A percentile compares a stretch with the other conserved stretches of the same genome.
Evolutionary conservation across 2,888 invertebrate genomes (phyloP).

Genomic region (Ypsolopha sequella): DNA sequence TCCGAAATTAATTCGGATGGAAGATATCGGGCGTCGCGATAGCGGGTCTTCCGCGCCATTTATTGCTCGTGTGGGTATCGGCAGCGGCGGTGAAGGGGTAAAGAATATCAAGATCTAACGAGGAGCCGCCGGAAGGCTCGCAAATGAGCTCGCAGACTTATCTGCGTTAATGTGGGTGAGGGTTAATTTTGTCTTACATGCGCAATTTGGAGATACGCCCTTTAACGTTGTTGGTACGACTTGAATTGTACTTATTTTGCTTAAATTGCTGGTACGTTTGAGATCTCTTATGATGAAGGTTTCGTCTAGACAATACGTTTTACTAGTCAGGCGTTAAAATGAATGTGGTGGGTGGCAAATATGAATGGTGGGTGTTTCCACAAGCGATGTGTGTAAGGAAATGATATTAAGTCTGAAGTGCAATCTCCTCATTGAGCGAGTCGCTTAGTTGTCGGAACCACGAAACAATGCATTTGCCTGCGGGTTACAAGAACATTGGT

Average conservation of each 20-base stretch:
- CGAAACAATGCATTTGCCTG: slow-evolving; percentile 11
- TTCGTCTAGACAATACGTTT: slow-evolving; percentile 70
- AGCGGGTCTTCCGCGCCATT: slow-evolving; percentile 68
- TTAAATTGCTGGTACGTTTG: slow-evolving; percentile 1
- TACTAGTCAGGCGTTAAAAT: slow-evolving; percentile 45
- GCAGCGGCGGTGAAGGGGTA: slow-evolving; percentile 63
- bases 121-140: slow-evolving; percentile 67
- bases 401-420: slow-evolving; percentile 55
- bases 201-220: slow-evolving; percentile 64
- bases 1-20: slow-evolving; percentile 70
- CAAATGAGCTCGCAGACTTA: slow-evolving; percentile 70
- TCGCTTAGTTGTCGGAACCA: slow-evolving; percentile 11
- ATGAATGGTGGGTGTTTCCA: slow-evolving; percentile 54
- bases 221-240: slow-evolving; percentile 28
- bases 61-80: slow-evolving; percentile 57
- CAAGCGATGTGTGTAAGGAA: slow-evolving; percentile 52
- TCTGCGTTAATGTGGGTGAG: slow-evolving; percentile 67
- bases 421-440: slow-evolving; percentile 17
- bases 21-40: slow-evolving; percentile 66
- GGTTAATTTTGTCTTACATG: slow-evolving; percentile 70
- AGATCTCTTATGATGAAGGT: slow-evolving; percentile 29
- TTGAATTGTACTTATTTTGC: slow-evolving; percentile 22
- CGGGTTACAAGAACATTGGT: slow-evolving; percentile 9
- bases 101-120: slow-evolving; percentile 71
- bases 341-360: slow-evolving; percentile 55